Evolutionary conservation across 2,113 vertebrate species (phyloP), one percentile per base, ranked within the genome.

Genomic region (Mastomys coucha): DNA sequence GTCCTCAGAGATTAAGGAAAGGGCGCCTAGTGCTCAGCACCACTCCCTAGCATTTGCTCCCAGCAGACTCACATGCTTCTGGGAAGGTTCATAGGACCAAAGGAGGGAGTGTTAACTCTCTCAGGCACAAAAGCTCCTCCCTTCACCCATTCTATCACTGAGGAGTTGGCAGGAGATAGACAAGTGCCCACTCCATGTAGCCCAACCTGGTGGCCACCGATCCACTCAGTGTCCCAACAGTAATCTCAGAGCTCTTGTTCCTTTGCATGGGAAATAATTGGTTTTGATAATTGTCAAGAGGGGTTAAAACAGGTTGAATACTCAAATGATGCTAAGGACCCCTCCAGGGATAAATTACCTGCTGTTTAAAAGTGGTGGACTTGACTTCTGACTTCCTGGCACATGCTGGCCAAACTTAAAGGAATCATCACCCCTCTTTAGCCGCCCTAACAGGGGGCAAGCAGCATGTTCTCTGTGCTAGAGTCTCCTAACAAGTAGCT

Each of bases 171-270:
- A n/a, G 7, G 26, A 58, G 77, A 9, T 19, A 58, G 56, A 19
- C 39, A 28, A 16, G 26, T 33, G 5, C 3, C 36, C 24, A 33
- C 3, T 10, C 2, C n/a, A 14, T 0, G 9, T 20, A 31, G 58
- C 42, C 51, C 5, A 0, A 1, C 19, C 78, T 39, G 16, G 5
- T 5, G 13, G 31, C 51, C 1, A 3, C 58, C 26, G 0, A 0
- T 3, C 33, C 33, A 4, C 45, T 1, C 13, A 45, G 86, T 6
- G 14, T 8, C 60, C 78, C 11, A 0, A 0, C 10, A 9, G 2
- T 28, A 56, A 39, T 20, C 88, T 24, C n/a, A 0, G 5, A 56
- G 60, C 17, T 12, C 65, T 81, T 1, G 13, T 24, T 63, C 39
- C 26, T 73, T 70, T 17, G 36, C 0, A 0, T 14, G 17, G 19